phyloP scores from a whole-genome alignment of 2,797 vertebrate genomes.

The Lepilemur septentrionalis region DNA sequence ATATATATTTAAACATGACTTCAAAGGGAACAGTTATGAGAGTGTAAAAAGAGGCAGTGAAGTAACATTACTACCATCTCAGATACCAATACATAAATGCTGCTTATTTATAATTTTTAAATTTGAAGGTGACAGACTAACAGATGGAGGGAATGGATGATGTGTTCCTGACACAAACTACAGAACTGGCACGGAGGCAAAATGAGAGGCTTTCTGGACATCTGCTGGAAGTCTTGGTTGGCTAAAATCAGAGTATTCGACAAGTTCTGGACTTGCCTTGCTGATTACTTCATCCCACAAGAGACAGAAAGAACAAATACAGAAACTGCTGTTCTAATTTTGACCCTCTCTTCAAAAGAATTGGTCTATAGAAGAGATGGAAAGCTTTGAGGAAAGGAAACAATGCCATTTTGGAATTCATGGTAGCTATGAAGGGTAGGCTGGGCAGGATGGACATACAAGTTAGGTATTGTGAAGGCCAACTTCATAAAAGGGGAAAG shows the following conservation, averaged over 20 bases:
- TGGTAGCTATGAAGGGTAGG: neutral
- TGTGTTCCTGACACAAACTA: constrained; percentile 61
- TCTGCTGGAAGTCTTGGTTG: constrained; percentile 60
- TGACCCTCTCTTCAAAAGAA: constrained; percentile 7
- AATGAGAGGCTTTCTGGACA: constrained; percentile 65
- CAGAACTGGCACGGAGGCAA: constrained; percentile 54
- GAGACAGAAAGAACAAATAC: constrained; percentile 29
- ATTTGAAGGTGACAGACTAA: constrained; percentile 72
- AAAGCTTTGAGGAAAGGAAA: constrained; percentile 2
- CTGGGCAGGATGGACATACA: neutral
- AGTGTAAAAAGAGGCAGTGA: neutral
- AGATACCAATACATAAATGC: constrained; percentile 28
- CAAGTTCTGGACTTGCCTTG: constrained; percentile 56
- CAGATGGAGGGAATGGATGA: constrained; percentile 72
- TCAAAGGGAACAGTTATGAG: constrained; percentile 3
- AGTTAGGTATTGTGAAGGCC: neutral
- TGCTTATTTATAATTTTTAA: constrained; percentile 52
- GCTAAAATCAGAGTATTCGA: constrained; percentile 54
- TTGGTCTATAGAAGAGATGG: neutral
- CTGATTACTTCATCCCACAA: constrained; percentile 66
- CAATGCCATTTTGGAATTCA: neutral
- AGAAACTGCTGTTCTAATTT: constrained; percentile 46
- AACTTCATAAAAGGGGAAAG: neutral
- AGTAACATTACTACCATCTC: neutral
- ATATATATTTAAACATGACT: neutral